Percentiles rank a stretch among this genome's conserved stretches.
These are phyloP conservation scores for Trachelus tabidus DNA, from an alignment of 2,888 invertebrate species.

Conservation along the genomic window DNA sequence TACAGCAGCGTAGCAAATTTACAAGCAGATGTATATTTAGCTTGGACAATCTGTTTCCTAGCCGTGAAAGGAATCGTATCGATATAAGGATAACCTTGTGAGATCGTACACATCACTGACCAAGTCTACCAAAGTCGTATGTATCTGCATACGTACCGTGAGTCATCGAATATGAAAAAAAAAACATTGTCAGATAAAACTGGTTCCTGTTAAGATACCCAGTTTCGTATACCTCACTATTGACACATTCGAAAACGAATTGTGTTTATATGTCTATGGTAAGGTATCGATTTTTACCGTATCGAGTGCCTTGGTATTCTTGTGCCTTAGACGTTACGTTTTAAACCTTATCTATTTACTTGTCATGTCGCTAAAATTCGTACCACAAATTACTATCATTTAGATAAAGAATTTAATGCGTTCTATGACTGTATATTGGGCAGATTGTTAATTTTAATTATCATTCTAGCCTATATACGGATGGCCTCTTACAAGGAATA, in stretches of 20 bases:
- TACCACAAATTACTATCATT: not conserved
- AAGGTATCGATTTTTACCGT: not conserved
- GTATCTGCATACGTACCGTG: constrained; percentile 1
- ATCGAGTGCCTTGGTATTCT: not conserved
- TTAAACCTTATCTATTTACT: not conserved
- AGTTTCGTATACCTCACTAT: not conserved
- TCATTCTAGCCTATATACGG: not conserved
- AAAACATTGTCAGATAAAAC: not conserved
- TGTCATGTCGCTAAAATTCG: not conserved
- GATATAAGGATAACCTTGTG: not conserved
- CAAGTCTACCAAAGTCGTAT: constrained; percentile 3
- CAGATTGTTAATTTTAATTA: not conserved
- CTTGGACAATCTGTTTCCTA: not conserved
- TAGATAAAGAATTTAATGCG: not conserved
- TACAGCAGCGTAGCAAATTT: not conserved
- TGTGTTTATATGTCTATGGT: not conserved
- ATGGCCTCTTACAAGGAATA: not conserved
- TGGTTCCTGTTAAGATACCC: not conserved
- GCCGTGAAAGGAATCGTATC: not conserved
- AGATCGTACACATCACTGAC: constrained; percentile 6
- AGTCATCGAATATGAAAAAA: not conserved
- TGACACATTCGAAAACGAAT: not conserved
- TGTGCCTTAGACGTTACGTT: not conserved
- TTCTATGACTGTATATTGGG: not conserved
- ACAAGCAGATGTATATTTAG: not conserved